Conservation (phyloP, 2,113 vertebrate genomes). For the Pollimyrus isidori region DNA sequence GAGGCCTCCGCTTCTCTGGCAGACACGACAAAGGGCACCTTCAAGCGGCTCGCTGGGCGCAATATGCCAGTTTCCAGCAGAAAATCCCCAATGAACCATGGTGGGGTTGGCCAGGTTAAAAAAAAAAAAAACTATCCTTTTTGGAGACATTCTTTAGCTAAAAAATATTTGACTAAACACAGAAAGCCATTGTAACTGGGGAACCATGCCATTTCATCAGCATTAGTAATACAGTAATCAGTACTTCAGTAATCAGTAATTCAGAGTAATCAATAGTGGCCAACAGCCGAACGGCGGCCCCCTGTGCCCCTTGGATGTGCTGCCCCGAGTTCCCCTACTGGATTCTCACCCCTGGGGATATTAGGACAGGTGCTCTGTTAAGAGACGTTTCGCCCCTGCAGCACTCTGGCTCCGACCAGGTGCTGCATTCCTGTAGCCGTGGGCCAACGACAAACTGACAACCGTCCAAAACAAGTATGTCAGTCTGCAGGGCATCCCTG, state of each 20-base stretch:
- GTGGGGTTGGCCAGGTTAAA: neutral
- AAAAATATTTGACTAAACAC: neutral
- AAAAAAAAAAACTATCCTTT: neutral
- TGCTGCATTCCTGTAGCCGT: neutral
- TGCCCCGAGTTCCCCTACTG: neutral
- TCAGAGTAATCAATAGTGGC: neutral
- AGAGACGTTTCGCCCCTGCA: neutral
- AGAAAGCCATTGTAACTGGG: neutral
- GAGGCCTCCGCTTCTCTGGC: slow-evolving; percentile 42
- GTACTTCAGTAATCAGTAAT: neutral
- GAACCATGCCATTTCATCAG: neutral
- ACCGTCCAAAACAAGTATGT: neutral
- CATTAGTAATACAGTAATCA: neutral
- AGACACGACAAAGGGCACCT: neutral
- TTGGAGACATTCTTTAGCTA: neutral
- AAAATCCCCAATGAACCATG: neutral
- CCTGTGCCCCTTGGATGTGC: neutral
- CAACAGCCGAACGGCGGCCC: neutral
- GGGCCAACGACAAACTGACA: neutral
- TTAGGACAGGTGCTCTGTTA: neutral
- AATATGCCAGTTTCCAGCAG: neutral
- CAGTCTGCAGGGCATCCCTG: neutral
- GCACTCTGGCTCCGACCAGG: neutral
- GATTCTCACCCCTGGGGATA: neutral
- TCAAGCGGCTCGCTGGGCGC: neutral